Evolutionary conservation across 2,888 invertebrate genomes (phyloP).

Genomic region (Malthinus seriepunctatus): DNA sequence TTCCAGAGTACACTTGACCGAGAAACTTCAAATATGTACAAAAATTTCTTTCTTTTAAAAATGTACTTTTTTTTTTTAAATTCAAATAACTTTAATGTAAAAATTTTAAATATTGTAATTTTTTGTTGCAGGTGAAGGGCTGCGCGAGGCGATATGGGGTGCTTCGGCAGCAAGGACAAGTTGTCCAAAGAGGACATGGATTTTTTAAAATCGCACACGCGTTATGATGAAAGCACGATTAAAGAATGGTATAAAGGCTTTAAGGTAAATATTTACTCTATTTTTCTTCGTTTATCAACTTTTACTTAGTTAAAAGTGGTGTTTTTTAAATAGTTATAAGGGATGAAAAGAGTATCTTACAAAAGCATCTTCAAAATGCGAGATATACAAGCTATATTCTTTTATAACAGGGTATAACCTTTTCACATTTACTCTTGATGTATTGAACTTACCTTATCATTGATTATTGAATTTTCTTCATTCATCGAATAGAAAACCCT

Average conservation of each 20-base stretch:
- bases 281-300: background rate
- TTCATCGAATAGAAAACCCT: background rate
- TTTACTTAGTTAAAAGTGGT: background rate
- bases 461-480: conserved; percentile 2
- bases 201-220: conserved; percentile 96
- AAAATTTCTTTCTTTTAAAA: too few relatives aligned
- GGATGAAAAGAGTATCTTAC: background rate
- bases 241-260: conserved; percentile 99
- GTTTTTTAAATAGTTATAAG: too few relatives aligned
- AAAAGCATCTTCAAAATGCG: background rate
- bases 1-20: too few relatives aligned
- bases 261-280: conserved; percentile 71
- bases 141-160: conserved; percentile 71
- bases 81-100: background rate
- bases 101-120: conserved; percentile 4
- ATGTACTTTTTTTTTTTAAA: too few relatives aligned
- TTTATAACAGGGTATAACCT: background rate
- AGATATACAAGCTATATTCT: background rate
- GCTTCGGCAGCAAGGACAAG: conserved; percentile 94
- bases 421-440: background rate
- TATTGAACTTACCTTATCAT: background rate
- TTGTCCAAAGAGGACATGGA: conserved; percentile 98
- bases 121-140: conserved; percentile 49
- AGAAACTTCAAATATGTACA: too few relatives aligned
- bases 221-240: conserved; percentile 98